A percentile compares a stretch with the other conserved stretches of the same genome.
These are phyloP conservation scores for Varanus salvator DNA, from an alignment of 2,113 vertebrate species.

Conservation along the genomic window DNA sequence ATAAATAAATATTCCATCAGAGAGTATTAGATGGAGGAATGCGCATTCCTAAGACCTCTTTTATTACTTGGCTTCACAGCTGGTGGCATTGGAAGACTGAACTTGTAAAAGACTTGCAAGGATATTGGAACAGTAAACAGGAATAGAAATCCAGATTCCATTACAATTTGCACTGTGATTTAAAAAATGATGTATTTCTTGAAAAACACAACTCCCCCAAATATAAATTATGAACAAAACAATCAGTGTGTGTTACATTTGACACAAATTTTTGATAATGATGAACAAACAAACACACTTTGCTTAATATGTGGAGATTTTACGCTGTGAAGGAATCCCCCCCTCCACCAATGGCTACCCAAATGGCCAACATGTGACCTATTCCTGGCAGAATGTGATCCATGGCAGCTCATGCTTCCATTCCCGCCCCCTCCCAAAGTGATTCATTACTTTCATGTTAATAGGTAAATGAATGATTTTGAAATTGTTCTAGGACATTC, in stretches of 20 bases:
- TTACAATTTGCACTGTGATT: too few species aligned
- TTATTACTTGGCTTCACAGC: background rate
- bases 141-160: too few species aligned
- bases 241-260: too few species aligned
- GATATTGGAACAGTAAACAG: too few species aligned
- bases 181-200: too few species aligned
- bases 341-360: too few species aligned
- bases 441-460: background rate
- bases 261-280: too few species aligned
- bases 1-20: background rate
- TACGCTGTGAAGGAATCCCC: too few species aligned
- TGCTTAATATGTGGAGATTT: too few species aligned
- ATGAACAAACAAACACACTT: too few species aligned
- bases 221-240: too few species aligned
- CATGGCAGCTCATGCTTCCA: background rate
- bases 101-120: background rate
- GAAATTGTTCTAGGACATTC: background rate
- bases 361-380: background rate
- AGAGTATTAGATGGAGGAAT: background rate
- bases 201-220: too few species aligned
- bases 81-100: background rate
- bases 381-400: background rate
- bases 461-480: background rate
- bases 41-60: background rate
- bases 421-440: background rate